phyloP scores from a whole-genome alignment of 2,888 invertebrate genomes.

The Mystacides longicornis region DNA sequence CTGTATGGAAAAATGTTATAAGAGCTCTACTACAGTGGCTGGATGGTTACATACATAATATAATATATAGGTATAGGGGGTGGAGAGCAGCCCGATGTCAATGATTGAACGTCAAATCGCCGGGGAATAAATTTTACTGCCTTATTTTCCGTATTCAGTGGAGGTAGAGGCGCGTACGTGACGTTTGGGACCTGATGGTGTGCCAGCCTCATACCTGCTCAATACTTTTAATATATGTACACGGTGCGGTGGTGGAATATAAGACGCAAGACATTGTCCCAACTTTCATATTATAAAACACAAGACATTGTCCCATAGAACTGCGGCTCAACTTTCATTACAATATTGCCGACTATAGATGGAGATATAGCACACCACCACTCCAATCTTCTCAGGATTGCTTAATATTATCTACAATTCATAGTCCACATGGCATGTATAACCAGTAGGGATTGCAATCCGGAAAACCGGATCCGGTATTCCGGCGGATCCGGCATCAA shows the following conservation, averaged over 20 bases:
- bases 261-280: not conserved
- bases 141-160: slow-evolving; percentile 27
- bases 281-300: not conserved
- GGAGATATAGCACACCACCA: too few species aligned
- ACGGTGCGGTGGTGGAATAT: too few species aligned
- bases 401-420: too few species aligned
- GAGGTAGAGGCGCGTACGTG: slow-evolving; percentile 25
- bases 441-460: too few species aligned
- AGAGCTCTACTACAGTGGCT: slow-evolving; percentile 5
- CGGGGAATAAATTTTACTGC: slow-evolving; percentile 43
- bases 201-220: not conserved
- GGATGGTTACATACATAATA: slow-evolving; percentile 15
- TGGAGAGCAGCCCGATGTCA: slow-evolving; percentile 34
- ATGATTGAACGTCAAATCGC: slow-evolving; percentile 48
- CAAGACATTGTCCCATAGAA: not conserved
- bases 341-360: too few species aligned
- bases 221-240: too few species aligned
- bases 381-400: too few species aligned
- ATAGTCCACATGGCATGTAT: too few species aligned
- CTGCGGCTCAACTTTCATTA: not conserved
- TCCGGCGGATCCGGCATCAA: too few species aligned
- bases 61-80: slow-evolving; percentile 13
- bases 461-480: too few species aligned
- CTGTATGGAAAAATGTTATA: slow-evolving; percentile 15
- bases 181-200: slow-evolving; percentile 20